Evolutionary conservation across 2,113 vertebrate species (phyloP), one percentile per base, ranked within the genome.

Genomic region (Corythaeola cristata): DNA sequence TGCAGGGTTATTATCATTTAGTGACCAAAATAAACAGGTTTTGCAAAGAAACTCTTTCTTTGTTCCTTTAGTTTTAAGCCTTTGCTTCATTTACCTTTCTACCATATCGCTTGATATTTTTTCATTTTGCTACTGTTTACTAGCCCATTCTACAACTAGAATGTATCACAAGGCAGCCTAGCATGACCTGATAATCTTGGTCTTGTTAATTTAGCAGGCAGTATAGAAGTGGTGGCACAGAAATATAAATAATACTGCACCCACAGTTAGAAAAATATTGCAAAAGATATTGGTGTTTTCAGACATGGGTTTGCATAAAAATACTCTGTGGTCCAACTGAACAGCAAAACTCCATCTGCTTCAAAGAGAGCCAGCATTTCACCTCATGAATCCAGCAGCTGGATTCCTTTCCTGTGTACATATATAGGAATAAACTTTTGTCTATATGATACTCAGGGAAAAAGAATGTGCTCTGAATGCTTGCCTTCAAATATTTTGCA

Each of bases 381-480:
- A 93, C 92, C 92, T 97, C 92, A 76, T 76, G 86, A 96, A 93
- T 95, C 74, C 92, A 95, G 86, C 90, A 95, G 94, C 92, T 95
- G 90, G 73, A 96, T 87, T 93, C 77, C 58, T 49, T 95, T 92
- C 62, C 58, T 95, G 62, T 93, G 92, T 93, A 97, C 92, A 95
- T 95, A 97, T 85, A 93, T 94, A 97, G 92, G 83, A 97, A 97
- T 92, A 95, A 97, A 96, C 62, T 92, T 92, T 76, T 79, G 74
- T 85, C 96, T 94, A 96, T 95, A 96, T 85, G 86, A 95, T 91
- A 91, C 58, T 96, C 90, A 95, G 84, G 49, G 74, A 89, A 92
- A 93, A 96, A 96, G 90, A 96, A 97, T 97, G 95, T 82, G 69
- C 26, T 91, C 76, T 81, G 76, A 92, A 81, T 82, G 62, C 77